Evolutionary conservation across 2,113 vertebrate species (phyloP).

Genomic region (Aramus guarauna): DNA sequence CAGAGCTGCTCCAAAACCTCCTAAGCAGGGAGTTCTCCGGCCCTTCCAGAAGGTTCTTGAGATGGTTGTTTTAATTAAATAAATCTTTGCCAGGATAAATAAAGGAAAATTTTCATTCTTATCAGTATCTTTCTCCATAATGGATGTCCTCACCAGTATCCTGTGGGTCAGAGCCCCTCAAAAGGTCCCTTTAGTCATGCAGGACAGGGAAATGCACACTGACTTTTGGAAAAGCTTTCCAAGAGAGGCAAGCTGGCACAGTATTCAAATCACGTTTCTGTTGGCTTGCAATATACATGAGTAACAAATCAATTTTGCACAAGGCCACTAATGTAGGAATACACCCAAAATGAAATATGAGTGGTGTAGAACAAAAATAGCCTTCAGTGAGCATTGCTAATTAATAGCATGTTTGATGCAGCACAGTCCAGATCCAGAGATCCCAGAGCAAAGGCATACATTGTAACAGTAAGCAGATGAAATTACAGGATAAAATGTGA

Average conservation of each 20-base stretch:
- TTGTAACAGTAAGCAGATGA: constrained; percentile 39
- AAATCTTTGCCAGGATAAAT: background rate
- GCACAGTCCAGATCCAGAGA: constrained; percentile 40
- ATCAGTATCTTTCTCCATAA: background rate
- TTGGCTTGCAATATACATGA: constrained; percentile 53
- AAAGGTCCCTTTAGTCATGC: background rate
- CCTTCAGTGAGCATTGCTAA: constrained; percentile 58
- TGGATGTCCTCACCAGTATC: background rate
- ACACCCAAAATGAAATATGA: constrained; percentile 47
- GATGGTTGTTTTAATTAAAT: background rate
- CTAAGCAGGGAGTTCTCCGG: background rate
- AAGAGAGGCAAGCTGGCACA: background rate
- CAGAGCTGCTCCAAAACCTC: background rate
- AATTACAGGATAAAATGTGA: constrained; percentile 4
- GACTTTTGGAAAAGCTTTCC: background rate
- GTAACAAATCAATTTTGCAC: constrained; percentile 61
- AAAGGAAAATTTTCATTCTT: background rate
- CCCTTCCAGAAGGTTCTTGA: background rate
- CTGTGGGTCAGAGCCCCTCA: background rate
- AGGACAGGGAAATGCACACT: background rate
- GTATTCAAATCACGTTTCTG: constrained; percentile 40
- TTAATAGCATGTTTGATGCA: constrained; percentile 56
- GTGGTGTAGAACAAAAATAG: constrained; percentile 56
- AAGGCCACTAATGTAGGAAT: constrained; percentile 51
- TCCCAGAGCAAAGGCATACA: constrained; percentile 19